Evolutionary conservation across 2,113 vertebrate species (phyloP), one percentile per base, ranked within the genome.

Genomic region (Perccottus glenii): DNA sequence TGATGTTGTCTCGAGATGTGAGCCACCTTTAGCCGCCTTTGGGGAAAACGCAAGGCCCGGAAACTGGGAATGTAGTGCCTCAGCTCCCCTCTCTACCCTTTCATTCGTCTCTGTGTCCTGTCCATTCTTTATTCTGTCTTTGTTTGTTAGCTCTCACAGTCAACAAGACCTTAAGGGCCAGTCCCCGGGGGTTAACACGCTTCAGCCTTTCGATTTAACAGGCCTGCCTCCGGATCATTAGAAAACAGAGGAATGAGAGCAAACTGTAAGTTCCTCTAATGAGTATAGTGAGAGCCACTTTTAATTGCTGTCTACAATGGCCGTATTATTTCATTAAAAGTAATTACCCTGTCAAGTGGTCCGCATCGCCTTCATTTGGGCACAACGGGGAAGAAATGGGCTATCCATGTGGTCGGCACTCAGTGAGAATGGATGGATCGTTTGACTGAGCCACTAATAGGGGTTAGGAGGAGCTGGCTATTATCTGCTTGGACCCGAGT

Each of bases 281-380:
- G 87, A 91, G 88, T 75, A 62, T 79, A 90, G 85, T 69, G 73
- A 85, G 84, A 86, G 81, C 57, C 78, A 88, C 89, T 91, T 92
- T 93, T 92, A 92, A 92, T 93, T 92, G 90, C 87, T 82, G 90
- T 88, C 91, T 88, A 84, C 78, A 76, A 84, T 84, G 86, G 86
- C 79, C 75, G 78, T 86, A 88, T 92, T 91, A 91, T 91, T 92
- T 90, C 91, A 92, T 90, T 92, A 85, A 87, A 89, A 91, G 81
- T 91, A 90, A 92, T 92, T 90, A 92, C 77, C 73, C 81, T 83
- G 90, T 86, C 91, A 91, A 90, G 84, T 78, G 81, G 83, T 77
- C 82, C 78, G 80, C 85, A 47, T 88, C 84, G 81, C 85, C 84
- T 87, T 85, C 85, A 85, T 87, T 91, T 80, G 82, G 32, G 75